These are phyloP conservation scores for Strigamia crassipes DNA, from an alignment of 2,888 invertebrate genomes.

Conservation along the genomic window DNA sequence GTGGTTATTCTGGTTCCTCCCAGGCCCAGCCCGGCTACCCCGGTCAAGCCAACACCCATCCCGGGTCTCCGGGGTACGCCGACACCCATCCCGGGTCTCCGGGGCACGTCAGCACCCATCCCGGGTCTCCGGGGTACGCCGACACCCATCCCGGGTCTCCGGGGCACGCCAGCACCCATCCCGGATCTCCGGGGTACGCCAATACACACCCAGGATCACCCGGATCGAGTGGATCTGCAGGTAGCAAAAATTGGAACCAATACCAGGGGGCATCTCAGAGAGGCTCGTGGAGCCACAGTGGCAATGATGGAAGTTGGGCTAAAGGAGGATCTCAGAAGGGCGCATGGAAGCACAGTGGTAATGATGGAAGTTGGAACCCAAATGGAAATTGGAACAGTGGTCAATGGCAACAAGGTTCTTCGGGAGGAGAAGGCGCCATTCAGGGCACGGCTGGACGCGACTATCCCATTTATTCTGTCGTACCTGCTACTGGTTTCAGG, in stretches of 20 bases:
- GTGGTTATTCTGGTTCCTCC: neutral
- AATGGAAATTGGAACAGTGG: neutral
- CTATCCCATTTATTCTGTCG: neutral
- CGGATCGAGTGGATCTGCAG: neutral
- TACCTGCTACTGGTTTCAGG: constrained; percentile 2
- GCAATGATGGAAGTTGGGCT: neutral
- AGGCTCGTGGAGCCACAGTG: constrained; percentile 18
- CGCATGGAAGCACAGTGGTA: constrained; percentile 8
- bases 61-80: neutral
- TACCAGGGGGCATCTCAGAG: neutral
- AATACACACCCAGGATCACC: neutral
- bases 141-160: neutral
- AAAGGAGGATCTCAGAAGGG: constrained; percentile 8
- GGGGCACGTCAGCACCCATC: neutral
- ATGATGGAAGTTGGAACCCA: neutral
- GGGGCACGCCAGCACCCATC: neutral
- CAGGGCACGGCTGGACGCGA: neutral
- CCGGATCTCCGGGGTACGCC: neutral
- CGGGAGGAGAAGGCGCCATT: neutral
- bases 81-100: neutral
- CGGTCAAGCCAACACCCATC: neutral
- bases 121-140: neutral
- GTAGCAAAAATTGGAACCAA: neutral
- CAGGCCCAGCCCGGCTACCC: neutral
- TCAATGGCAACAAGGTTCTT: constrained; percentile 1